These are phyloP conservation scores for Alaudala cheleensis DNA, from an alignment of 2,113 vertebrate species.

Conservation along the genomic window DNA sequence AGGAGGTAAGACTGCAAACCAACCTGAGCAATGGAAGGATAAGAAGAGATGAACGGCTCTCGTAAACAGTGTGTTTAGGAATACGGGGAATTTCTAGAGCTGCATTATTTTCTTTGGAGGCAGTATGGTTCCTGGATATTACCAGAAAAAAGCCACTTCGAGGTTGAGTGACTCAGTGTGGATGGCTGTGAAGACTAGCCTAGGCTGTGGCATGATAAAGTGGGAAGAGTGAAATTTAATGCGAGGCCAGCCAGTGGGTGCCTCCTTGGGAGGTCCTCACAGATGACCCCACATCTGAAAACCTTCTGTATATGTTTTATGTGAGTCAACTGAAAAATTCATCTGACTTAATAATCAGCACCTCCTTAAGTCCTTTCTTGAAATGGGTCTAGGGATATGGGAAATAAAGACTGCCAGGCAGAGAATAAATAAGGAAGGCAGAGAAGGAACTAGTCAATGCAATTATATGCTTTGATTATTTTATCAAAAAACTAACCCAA, in stretches of 20 bases:
- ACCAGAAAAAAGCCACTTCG: neutral
- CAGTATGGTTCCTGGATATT: neutral
- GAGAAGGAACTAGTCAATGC: neutral
- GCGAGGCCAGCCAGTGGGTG: neutral
- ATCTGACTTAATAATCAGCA: neutral
- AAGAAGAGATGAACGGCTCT: neutral
- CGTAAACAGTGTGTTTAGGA: neutral
- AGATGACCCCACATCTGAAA: neutral
- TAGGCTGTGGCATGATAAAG: neutral
- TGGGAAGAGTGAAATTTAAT: neutral
- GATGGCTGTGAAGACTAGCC: neutral
- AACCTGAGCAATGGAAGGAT: neutral
- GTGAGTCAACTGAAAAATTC: neutral
- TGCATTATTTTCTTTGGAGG: neutral
- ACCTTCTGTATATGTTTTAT: neutral
- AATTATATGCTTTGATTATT: neutral
- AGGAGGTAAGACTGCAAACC: neutral
- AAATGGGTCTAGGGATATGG: neutral
- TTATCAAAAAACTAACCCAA: neutral
- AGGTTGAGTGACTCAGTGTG: neutral
- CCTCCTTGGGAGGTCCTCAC: neutral
- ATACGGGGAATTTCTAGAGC: neutral
- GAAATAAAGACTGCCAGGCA: neutral
- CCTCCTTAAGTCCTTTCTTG: neutral
- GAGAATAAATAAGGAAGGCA: neutral